Conservation (phyloP, 2,113 vertebrate species). For the Caranx melampygus region DNA sequence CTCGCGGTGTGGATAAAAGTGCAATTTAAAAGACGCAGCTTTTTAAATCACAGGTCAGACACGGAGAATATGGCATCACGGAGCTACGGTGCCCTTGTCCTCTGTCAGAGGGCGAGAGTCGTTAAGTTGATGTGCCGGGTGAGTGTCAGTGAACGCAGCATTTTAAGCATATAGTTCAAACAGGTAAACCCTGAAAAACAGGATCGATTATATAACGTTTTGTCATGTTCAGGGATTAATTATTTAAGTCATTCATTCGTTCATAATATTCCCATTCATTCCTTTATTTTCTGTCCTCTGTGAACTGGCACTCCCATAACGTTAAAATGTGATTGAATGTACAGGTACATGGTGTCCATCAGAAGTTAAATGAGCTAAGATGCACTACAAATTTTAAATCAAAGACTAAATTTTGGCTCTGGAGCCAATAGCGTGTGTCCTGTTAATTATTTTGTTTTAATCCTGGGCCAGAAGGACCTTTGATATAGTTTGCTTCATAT, state of each 20-base stretch:
- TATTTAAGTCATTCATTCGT: too few relatives aligned
- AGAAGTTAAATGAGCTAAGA: background rate
- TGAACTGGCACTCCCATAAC: too few relatives aligned
- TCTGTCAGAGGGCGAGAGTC: slow-evolving; percentile 40
- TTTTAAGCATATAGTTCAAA: slow-evolving; percentile 44
- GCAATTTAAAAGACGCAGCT: background rate
- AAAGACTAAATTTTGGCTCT: background rate
- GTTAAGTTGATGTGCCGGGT: slow-evolving; percentile 62
- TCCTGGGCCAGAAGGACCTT: background rate
- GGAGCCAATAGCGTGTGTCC: too few relatives aligned
- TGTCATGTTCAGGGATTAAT: background rate
- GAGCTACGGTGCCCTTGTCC: slow-evolving; percentile 32
- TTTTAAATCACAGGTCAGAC: background rate
- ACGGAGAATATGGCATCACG: slow-evolving; percentile 50
- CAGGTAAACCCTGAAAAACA: background rate
- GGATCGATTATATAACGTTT: background rate
- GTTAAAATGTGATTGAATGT: too few relatives aligned
- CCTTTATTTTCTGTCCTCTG: too few relatives aligned
- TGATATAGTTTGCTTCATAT: background rate
- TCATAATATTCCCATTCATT: background rate
- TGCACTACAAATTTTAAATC: background rate
- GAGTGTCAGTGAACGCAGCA: slow-evolving; percentile 58
- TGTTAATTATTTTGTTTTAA: background rate
- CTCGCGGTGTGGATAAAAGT: background rate
- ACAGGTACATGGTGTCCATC: background rate